Conservation (phyloP, 2,888 invertebrate genomes). For the Chaetoderma sp. region DNA sequence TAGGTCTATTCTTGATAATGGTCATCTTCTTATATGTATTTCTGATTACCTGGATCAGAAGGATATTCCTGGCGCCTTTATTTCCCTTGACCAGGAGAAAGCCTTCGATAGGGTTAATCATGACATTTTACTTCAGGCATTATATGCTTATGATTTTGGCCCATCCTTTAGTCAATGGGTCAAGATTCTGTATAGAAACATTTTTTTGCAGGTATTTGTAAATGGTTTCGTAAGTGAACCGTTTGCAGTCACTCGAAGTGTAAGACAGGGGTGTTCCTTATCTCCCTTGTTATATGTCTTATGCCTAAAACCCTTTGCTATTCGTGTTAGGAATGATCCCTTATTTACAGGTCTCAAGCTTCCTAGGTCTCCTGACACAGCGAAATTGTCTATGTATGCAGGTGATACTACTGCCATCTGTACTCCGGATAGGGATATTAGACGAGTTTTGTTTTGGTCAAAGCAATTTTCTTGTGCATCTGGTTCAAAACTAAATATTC, state of each 20-base stretch:
- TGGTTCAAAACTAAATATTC: conserved; percentile 31
- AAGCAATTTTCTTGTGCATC: conserved; percentile 13
- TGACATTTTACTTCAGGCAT: conserved; percentile 33
- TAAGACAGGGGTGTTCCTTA: conserved; percentile 20
- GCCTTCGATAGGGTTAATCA: conserved; percentile 43
- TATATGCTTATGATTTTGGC: conserved; percentile 38
- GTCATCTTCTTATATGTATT: conserved; percentile 34
- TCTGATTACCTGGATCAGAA: conserved; percentile 36
- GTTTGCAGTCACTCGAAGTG: conserved; percentile 9
- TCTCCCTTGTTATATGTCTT: conserved; percentile 13
- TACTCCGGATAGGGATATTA: conserved; percentile 11
- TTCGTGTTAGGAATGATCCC: conserved; percentile 1
- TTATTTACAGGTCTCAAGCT: conserved; percentile 21
- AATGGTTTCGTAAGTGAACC: conserved; percentile 10
- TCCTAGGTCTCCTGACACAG: conserved; percentile 1
- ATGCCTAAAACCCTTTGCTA: conserved; percentile 13
- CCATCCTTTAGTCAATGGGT: conserved; percentile 35
- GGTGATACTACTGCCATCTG: conserved; percentile 17
- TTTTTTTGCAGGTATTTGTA: not conserved
- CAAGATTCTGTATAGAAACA: conserved; percentile 32
- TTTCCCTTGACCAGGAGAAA: conserved; percentile 43
- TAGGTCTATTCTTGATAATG: conserved; percentile 41
- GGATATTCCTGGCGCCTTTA: conserved; percentile 30
- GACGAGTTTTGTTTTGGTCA: conserved; percentile 6
- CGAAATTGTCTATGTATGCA: conserved; percentile 21